Base-by-base conservation (phyloP, 2,888 invertebrate species). In the Dolichopus griseipennis region DNA sequence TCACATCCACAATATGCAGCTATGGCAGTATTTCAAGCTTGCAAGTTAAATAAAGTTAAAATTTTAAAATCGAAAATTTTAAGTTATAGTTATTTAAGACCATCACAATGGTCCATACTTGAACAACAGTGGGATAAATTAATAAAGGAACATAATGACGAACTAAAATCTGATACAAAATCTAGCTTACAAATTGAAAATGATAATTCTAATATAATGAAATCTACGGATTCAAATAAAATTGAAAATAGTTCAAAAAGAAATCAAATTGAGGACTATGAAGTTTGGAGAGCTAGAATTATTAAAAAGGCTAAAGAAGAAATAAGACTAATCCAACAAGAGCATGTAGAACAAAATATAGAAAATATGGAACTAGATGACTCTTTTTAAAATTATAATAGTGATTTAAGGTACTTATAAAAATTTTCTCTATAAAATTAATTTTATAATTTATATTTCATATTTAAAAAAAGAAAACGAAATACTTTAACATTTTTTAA, bases 1-100 rank as follows among this genome's bases (percentile, higher is more conserved):
- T 82, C 79, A 65, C 84, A 88, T 73, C 88, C 88, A 0, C 88
- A 88, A 72, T 88, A 88, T 79, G 83, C 84, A 1, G 84, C 86
- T 65, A 86, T 87, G 83, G 85, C 88, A 2, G 85, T 88, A 0
- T 86, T 83, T 74, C 85, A 86, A 71, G 86, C 88, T 33, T 86
- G 88, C 78, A 87, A 85, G 84, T 68, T 86, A 34, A 83, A 82
- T 65, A 85, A 86, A 74, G 79, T 84, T 0, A 87, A 86, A 80
- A 75, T 87, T 8, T 75, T 85, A 20, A 88, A 87, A 75, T 75
- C 81, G 18, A 85, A 86, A 75, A 75, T 88, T 20, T 76, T 85
- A 65, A 81, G 84, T 43, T 84, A 83, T 66, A 87, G 88, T 70
- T 82, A 85, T 71, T 76, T 89, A 64, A 87, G 85, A 69, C 83